Percentiles rank a stretch among this genome's conserved stretches.
Evolutionary conservation across 2,797 vertebrate species (phyloP).

Genomic region (Yasuhikotakia modesta): DNA sequence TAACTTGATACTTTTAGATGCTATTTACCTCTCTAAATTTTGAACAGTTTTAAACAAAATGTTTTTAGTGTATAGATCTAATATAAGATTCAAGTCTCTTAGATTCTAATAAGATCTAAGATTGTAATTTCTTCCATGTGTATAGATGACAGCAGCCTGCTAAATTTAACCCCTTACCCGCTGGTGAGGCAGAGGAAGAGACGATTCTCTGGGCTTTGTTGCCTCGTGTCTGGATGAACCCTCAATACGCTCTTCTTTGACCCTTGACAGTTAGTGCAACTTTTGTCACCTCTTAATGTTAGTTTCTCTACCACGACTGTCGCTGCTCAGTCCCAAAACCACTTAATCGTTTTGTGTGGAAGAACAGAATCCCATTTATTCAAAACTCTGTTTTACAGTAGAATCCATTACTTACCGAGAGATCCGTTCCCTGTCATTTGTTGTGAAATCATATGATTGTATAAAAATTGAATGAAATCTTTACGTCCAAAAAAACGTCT

Average conservation of each 20-base stretch:
- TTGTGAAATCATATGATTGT: constrained; percentile 56
- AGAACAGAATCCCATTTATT: constrained; percentile 16
- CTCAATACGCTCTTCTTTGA: constrained; percentile 45
- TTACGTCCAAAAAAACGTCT: constrained; percentile 57
- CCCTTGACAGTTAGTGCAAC: constrained; percentile 14
- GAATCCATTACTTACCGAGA: constrained; percentile 28
- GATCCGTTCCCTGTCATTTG: constrained; percentile 55
- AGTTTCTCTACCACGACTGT: constrained; percentile 41
- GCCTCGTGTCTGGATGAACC: constrained; percentile 90
- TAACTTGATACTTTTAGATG: too few species aligned
- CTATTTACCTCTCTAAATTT: too few species aligned
- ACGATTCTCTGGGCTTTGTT: constrained; percentile 95
- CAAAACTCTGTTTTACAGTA: constrained; percentile 11
- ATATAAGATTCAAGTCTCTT: too few species aligned
- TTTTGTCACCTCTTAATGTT: constrained; percentile 39
- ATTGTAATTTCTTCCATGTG: constrained; percentile 6
- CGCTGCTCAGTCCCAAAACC: constrained; percentile 33
- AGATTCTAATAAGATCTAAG: too few species aligned
- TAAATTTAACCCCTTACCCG: constrained; percentile 92
- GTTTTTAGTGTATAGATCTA: too few species aligned
- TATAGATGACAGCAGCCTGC: constrained; percentile 95
- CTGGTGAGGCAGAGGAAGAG: constrained; percentile 90
- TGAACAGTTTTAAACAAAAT: too few species aligned
- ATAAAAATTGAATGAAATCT: constrained; percentile 58
- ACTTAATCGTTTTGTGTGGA: constrained; percentile 40